Base-by-base conservation (phyloP, 2,888 invertebrate species). In the Cistogaster globosa region DNA sequence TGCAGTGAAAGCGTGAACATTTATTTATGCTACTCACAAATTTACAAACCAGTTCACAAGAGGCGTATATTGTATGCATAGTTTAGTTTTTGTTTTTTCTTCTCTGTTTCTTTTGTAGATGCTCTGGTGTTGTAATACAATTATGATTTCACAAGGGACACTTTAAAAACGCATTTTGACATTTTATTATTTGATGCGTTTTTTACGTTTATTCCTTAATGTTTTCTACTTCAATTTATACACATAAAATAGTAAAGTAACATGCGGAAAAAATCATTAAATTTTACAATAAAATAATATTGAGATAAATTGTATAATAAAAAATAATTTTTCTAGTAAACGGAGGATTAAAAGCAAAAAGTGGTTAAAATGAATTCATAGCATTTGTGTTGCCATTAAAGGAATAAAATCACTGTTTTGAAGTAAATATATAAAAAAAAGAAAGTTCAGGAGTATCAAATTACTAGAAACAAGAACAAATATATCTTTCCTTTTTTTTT, bases 101-200 rank as follows among this genome's bases (percentile, higher is more conserved):
- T 67, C 12, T 42, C 42, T 42, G 32, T 32, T 32, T 0, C 18
- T 18, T 32, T 63, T 48, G 11, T 63, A 65, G 58, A 65, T 58
- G 60, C 69, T 55, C 65, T 85, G 84, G 84, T 81, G 84, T 82
- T 78, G 38, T 82, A 84, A 84, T 86, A 76, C 87, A 87, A 87
- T 88, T 87, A 86, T 81, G 83, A 85, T 84, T 87, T 81, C 88
- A 87, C 86, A 60, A 74, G 74, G 87, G 88, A 87, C 84, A 82
- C 74, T 84, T 88, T 86, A 82, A 65, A 80, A 68, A 78, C 77
- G 78, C 75, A 84, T 79, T 86, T 85, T 87, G 87, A 86, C 85
- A 86, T 87, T 87, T 87, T 85, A 86, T 87, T 87, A 87, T 86
- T 71, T 62, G 45, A 55, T 76, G n/a, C 63, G 12, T 65, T 57